Evolutionary conservation across 1,140 invertebrate genomes (phyloP), one percentile per base, ranked within the genome.

Genomic region (Rhopalosiphum maidis): DNA sequence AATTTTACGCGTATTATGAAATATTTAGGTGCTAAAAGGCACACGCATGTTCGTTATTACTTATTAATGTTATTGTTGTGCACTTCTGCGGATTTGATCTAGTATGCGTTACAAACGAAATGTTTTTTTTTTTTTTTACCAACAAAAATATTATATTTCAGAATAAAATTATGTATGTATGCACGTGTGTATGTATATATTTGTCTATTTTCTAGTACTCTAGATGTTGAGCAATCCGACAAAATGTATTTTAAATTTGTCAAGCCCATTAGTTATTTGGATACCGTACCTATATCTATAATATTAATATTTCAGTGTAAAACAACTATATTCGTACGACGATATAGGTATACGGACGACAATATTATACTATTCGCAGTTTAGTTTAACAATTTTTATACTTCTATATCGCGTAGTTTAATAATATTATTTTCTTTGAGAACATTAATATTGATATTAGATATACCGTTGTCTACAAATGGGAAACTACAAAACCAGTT

Each of bases 1-100:
- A 90, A 90, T 90, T 90, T 90, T 55, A 90, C 89, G 89, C 89
- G 22, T 48, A 51, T 87, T 87, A 48, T 35, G 46, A 87, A 87
- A 87, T 77, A 77, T 18, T 1, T 9, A 60, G 35, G 89, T 87
- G 86, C 15, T 6, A 35, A 48, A 87, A n/a, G 43, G 30, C 30
- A 90, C 18, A 55, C 18, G 87, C 87, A 4, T 35, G 87, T 89
- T 89, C 48, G 9, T 30, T 86, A 86, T 86, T 43, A 86, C 25
- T 85, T 85, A 85, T 85, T 41, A 25, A 46, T 86, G 35, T 83
- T 18, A 41, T 86, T 86, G 85, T 30, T 86, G 41, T 86, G 6
- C 85, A 30, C 85, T 43, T 30, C 25, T 77, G 60, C n/a, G n/a
- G 43, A 46, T 86, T 86, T 46, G 11, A 86, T 46, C 43, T 86